These are phyloP conservation scores for Sardinella longiceps DNA, from an alignment of 2,797 vertebrate genomes.

Conservation along the genomic window DNA sequence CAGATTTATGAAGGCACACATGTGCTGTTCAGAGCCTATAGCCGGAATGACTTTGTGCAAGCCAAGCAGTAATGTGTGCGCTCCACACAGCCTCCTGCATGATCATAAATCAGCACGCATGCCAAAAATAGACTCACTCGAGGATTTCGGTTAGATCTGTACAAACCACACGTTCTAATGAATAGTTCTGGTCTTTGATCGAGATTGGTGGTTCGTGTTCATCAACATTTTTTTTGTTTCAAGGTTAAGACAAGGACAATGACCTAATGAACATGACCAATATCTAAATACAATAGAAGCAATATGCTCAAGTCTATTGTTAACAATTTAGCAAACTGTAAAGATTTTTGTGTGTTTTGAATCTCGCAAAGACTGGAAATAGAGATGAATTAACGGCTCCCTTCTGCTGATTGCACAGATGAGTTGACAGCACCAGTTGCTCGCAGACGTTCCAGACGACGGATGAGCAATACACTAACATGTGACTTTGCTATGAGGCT, in stretches of 20 bases:
- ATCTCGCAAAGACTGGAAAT: neutral
- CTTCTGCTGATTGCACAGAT: neutral
- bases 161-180: neutral
- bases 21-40: conserved; percentile 25
- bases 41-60: conserved; percentile 7
- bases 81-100: neutral
- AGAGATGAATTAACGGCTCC: neutral
- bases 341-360: neutral
- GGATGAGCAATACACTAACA: neutral
- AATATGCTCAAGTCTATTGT: neutral
- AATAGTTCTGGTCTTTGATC: too few species aligned
- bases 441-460: neutral
- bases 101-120: conserved; percentile 13
- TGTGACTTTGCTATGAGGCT: neutral
- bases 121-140: neutral
- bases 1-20: conserved; percentile 43
- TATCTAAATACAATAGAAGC: neutral
- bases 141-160: neutral
- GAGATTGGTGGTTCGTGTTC: too few species aligned
- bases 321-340: neutral
- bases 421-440: neutral
- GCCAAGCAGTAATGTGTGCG: neutral
- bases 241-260: neutral
- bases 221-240: neutral
- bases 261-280: neutral